Percentiles rank a stretch among this genome's conserved stretches.
Evolutionary conservation across 2,797 vertebrate species (phyloP).

Genomic region (Petrocephalus sullivani): DNA sequence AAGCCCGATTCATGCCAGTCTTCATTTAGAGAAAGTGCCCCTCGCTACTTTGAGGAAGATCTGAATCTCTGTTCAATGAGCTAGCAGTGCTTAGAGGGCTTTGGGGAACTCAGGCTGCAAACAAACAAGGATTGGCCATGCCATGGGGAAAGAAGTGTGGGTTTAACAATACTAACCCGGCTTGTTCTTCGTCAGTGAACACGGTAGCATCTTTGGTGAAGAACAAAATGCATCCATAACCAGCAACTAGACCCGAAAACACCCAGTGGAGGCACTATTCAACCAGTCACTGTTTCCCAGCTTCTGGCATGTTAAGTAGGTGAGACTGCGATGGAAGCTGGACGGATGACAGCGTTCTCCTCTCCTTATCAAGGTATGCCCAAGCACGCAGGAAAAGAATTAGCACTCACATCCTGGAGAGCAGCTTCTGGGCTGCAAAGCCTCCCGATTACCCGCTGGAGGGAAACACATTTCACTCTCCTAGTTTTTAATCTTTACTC

Average conservation of each 20-base stretch:
- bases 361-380: neutral
- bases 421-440: slow-evolving; percentile 9
- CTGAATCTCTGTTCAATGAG: neutral
- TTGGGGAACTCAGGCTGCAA: neutral
- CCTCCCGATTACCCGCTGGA: slow-evolving; percentile 5
- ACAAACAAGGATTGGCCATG: neutral
- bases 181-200: neutral
- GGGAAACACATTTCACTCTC: neutral
- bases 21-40: neutral
- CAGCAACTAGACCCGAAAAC: neutral
- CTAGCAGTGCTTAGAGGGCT: neutral
- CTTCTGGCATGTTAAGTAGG: neutral
- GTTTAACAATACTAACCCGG: neutral
- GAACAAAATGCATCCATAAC: neutral
- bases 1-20: neutral
- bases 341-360: neutral
- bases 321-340: neutral
- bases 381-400: slow-evolving; percentile 1
- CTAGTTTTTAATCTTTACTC: neutral
- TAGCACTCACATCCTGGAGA: neutral
- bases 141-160: neutral
- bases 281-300: neutral
- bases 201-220: neutral
- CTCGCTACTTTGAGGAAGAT: neutral
- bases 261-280: neutral